phyloP scores from a whole-genome alignment of 1,140 invertebrate species.

The Brachionus rubens region DNA sequence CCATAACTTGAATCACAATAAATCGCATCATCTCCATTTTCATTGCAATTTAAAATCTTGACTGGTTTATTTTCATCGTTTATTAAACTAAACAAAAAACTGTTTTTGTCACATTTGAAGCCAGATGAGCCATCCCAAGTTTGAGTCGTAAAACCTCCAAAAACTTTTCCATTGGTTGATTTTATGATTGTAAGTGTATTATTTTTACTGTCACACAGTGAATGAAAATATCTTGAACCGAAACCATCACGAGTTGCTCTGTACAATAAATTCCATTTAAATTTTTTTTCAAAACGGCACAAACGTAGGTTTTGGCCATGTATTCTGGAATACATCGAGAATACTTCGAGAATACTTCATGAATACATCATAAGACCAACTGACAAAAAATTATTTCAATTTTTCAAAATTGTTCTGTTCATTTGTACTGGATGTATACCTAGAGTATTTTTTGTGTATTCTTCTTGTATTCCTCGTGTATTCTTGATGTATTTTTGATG shows the following conservation, averaged over 20 bases:
- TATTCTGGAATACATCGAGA: no score
- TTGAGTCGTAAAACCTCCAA: constrained; percentile 3
- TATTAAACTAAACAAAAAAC: not conserved
- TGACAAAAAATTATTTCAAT: no score
- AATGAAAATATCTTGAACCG: not conserved
- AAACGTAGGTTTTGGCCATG: no score
- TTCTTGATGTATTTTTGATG: no score
- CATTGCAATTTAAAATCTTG: not conserved
- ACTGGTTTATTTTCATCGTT: no score
- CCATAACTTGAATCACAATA: not conserved
- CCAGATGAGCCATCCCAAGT: not conserved
- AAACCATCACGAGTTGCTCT: not conserved
- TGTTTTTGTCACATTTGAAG: not conserved
- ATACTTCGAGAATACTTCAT: no score
- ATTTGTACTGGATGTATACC: no score
- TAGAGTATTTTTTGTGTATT: no score
- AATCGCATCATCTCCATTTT: not conserved
- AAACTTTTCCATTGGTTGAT: not conserved
- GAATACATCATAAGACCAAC: no score
- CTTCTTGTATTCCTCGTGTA: no score
- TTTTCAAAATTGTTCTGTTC: no score
- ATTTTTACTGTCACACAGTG: not conserved
- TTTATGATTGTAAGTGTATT: not conserved
- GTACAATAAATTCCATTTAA: not conserved
- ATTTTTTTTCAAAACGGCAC: not conserved